Conservation (phyloP, 2,888 invertebrate genomes). For the Fragum whitleyi region DNA sequence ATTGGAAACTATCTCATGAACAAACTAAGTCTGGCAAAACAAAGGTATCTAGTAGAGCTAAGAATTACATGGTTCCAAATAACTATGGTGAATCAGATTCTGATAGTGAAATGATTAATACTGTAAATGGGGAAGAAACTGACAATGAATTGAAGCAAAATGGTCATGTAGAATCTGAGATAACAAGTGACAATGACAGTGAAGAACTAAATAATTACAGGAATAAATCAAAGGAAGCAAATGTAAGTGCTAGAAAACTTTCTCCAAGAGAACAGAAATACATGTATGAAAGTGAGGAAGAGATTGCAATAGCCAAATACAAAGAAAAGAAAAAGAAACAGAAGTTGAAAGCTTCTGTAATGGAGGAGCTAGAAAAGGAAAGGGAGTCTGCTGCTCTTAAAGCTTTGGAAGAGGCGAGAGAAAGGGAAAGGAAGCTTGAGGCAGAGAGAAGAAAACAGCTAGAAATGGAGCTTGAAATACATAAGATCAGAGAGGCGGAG, state of each 20-base stretch:
- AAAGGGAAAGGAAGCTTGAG: conserved; percentile 73
- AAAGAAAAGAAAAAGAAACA: conserved; percentile 74
- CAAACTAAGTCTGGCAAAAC: conserved; percentile 2
- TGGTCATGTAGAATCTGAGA: conserved; percentile 40
- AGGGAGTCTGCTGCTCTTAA: conserved; percentile 61
- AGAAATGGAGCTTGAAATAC: conserved; percentile 74
- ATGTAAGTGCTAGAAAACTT: conserved; percentile 10
- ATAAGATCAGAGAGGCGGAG: conserved; percentile 71
- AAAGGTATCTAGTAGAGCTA: conserved; percentile 16
- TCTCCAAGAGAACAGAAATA: conserved; percentile 23
- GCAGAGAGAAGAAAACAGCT: conserved; percentile 70
- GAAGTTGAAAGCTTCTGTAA: conserved; percentile 63
- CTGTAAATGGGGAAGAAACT: conserved; percentile 30
- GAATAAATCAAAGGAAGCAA: neutral
- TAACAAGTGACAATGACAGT: conserved; percentile 56
- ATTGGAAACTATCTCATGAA: conserved; percentile 59
- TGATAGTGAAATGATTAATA: conserved; percentile 38
- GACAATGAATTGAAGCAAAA: conserved; percentile 44
- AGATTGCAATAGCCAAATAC: conserved; percentile 61
- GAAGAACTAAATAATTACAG: conserved; percentile 49
- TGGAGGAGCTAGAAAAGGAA: conserved; percentile 71
- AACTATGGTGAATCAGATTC: conserved; percentile 49
- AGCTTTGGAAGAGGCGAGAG: conserved; percentile 61
- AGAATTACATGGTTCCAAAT: conserved; percentile 17
- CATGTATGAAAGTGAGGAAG: conserved; percentile 40